Evolutionary conservation across 2,797 vertebrate species (phyloP).

Genomic region (Eupleurogrammus muticus): DNA sequence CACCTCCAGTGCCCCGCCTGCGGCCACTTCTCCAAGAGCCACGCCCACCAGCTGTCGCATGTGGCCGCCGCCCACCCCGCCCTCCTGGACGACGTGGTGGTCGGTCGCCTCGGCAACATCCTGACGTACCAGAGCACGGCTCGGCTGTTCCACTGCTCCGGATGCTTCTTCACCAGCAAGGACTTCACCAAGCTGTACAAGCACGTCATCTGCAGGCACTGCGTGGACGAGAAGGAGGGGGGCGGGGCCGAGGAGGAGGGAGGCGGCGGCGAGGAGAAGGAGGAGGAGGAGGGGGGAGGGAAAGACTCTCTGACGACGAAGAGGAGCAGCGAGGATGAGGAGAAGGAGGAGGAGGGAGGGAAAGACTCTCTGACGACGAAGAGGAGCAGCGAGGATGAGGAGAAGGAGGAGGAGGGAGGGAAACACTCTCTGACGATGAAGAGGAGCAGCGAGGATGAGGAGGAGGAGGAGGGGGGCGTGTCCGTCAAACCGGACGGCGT

Average conservation of each 20-base stretch:
- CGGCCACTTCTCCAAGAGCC: slow-evolving; percentile 67
- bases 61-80: slow-evolving; percentile 59
- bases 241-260: not conserved
- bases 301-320: not conserved
- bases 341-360: slow-evolving; percentile 8
- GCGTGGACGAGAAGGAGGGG: slow-evolving; percentile 33
- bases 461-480: slow-evolving; percentile 8
- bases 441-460: slow-evolving; percentile 10
- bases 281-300: not conserved
- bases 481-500: not conserved
- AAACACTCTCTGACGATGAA: too few species aligned
- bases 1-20: slow-evolving; percentile 70
- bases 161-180: slow-evolving; percentile 68
- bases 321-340: too few species aligned
- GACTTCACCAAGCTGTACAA: slow-evolving; percentile 73
- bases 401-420: not conserved
- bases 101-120: slow-evolving; percentile 72
- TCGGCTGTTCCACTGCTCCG: slow-evolving; percentile 71
- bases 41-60: slow-evolving; percentile 71
- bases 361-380: too few species aligned
- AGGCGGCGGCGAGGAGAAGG: not conserved
- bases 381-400: slow-evolving; percentile 10
- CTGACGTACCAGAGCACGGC: slow-evolving; percentile 71
- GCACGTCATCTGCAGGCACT: slow-evolving; percentile 72
- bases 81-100: slow-evolving; percentile 38